These are phyloP conservation scores for Volucella inflata DNA, from an alignment of 2,888 invertebrate species.

Conservation along the genomic window DNA sequence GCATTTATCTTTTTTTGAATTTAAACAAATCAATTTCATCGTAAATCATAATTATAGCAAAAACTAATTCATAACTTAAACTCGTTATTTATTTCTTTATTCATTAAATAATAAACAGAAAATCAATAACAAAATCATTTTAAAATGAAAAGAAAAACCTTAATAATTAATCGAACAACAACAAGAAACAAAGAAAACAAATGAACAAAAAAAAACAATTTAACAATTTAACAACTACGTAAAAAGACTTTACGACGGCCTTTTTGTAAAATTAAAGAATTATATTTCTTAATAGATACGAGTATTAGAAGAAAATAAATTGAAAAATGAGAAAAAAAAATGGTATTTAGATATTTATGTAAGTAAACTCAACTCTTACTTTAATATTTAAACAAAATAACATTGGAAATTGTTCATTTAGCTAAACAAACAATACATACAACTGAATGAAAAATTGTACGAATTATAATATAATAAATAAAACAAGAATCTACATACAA, in stretches of 20 bases:
- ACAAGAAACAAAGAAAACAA: conserved; percentile 52
- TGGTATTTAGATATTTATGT: conserved; percentile 52
- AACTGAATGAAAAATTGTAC: conserved; percentile 44
- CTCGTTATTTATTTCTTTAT: conserved; percentile 47
- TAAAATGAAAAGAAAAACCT: conserved; percentile 37
- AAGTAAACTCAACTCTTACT: conserved; percentile 60
- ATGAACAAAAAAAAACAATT: conserved; percentile 53
- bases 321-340: conserved; percentile 30
- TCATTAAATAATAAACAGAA: conserved; percentile 28
- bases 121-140: conserved; percentile 14
- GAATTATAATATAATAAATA: conserved; percentile 62
- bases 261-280: conserved; percentile 75
- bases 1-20: conserved; percentile 52
- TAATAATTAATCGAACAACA: conserved; percentile 26
- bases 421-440: conserved; percentile 42
- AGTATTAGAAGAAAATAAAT: conserved; percentile 54
- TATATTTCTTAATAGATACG: conserved; percentile 69
- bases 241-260: conserved; percentile 77
- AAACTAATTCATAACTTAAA: conserved; percentile 20
- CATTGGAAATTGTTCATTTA: conserved; percentile 37
- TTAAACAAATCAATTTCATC: conserved; percentile 45
- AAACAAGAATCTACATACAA: conserved; percentile 69
- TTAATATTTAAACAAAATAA: conserved; percentile 19
- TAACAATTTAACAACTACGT: conserved; percentile 71
- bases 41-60: conserved; percentile 33